Evolutionary conservation across 2,797 vertebrate species (phyloP).

Genomic region (Myotis vivesi): DNA sequence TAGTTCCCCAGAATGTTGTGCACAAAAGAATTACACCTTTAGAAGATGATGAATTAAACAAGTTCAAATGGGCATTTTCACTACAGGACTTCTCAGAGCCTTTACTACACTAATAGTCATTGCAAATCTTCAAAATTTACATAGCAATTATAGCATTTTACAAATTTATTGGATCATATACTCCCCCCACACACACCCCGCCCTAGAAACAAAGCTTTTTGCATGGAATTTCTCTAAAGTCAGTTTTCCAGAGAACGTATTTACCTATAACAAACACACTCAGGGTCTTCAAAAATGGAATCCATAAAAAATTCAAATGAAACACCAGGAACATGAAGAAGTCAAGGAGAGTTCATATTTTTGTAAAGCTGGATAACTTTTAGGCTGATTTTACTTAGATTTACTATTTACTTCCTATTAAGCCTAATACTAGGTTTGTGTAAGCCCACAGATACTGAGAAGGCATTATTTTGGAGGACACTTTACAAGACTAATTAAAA

Average conservation of each 20-base stretch:
- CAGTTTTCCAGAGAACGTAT: neutral
- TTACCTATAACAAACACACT: neutral
- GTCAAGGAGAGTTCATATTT: neutral
- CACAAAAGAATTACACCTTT: constrained; percentile 31
- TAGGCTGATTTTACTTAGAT: neutral
- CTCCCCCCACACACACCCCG: no score
- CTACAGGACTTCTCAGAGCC: constrained; percentile 52
- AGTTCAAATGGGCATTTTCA: constrained; percentile 3
- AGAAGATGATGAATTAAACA: constrained; percentile 31
- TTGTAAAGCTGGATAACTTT: neutral
- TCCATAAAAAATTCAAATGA: constrained; percentile 3
- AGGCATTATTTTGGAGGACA: neutral
- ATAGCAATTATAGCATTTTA: neutral
- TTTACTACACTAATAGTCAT: neutral
- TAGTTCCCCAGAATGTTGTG: constrained; percentile 4
- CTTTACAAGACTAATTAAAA: neutral
- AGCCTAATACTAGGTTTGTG: neutral
- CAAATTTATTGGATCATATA: neutral
- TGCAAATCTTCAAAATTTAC: neutral
- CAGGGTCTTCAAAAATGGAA: constrained; percentile 13
- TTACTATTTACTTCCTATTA: neutral
- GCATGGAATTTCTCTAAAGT: neutral
- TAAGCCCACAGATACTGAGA: neutral
- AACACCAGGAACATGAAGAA: constrained; percentile 15
- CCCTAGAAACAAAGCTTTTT: neutral